Conservation (phyloP, 2,888 invertebrate genomes). For the Yponomeuta plumbellus region DNA sequence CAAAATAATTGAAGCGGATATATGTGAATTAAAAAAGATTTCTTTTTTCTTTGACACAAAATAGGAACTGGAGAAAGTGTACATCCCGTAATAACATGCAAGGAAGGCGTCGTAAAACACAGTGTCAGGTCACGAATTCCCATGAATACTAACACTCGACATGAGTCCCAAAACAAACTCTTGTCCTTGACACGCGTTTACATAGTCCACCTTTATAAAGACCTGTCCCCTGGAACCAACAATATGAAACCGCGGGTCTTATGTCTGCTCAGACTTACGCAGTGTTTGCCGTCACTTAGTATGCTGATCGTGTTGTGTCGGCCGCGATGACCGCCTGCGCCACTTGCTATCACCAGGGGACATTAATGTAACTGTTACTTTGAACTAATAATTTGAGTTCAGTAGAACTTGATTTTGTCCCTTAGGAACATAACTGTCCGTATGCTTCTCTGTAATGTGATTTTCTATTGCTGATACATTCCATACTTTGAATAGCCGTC, state of each 20-base stretch:
- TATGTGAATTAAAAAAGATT: too few relatives aligned
- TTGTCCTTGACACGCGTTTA: neutral
- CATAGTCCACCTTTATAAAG: neutral
- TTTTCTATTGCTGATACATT: too few relatives aligned
- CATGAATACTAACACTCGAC: neutral
- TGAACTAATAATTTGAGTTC: neutral
- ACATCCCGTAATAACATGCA: neutral
- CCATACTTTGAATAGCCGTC: too few relatives aligned
- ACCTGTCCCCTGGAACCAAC: neutral
- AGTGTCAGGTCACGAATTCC: neutral
- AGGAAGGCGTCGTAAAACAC: neutral
- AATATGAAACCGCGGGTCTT: neutral
- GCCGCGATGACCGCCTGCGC: neutral
- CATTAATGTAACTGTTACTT: neutral
- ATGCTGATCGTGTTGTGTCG: neutral
- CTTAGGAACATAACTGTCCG: neutral
- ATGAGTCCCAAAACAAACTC: neutral
- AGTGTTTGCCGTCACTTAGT: neutral
- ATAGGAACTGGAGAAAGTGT: neutral
- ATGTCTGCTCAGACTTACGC: neutral
- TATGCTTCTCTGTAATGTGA: too few relatives aligned
- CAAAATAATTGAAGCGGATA: too few relatives aligned
- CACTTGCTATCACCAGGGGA: neutral
- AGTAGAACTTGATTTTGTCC: neutral
- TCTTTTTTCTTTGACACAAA: neutral